Percentiles rank a stretch among this genome's conserved stretches.
Evolutionary conservation across 92 coral and sea anemone genomes (phyloP).

Genomic region (Epizoanthus scotinus): DNA sequence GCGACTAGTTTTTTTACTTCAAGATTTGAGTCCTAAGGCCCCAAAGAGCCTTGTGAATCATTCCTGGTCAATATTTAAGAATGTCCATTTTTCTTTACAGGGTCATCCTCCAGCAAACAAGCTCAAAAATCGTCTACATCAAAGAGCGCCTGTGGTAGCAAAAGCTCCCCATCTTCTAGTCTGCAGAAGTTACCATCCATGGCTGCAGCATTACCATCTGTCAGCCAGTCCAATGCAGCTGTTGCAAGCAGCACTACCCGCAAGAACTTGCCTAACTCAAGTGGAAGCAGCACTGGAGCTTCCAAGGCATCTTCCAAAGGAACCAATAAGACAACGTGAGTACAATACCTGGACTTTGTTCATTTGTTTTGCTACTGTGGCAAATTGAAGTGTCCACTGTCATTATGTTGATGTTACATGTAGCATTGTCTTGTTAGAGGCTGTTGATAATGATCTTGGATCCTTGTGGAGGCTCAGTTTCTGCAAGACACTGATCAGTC

Average conservation of each 20-base stretch:
- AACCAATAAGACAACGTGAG: constrained; percentile 26
- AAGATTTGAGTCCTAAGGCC: too few species aligned
- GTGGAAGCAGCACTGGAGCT: constrained; percentile 14
- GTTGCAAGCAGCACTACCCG: constrained; percentile 41
- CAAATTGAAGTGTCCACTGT: too few species aligned
- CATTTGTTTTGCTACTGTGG: too few species aligned
- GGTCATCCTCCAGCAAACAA: constrained; percentile 8
- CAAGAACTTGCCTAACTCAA: constrained; percentile 48
- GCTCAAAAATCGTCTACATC: constrained; percentile 15
- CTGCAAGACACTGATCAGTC: too few species aligned
- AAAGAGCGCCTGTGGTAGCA: constrained; percentile 35
- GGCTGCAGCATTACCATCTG: constrained; percentile 73
- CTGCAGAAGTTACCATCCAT: constrained; percentile 73
- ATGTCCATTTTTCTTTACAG: background rate
- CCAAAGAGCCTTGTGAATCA: too few species aligned
- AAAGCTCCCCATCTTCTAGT: constrained; percentile 81
- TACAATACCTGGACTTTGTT: background rate
- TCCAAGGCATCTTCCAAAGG: constrained; percentile 26
- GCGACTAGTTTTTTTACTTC: too few species aligned
- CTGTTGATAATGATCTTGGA: too few species aligned
- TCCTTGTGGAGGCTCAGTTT: too few species aligned
- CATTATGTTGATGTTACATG: too few species aligned
- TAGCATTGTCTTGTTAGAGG: too few species aligned
- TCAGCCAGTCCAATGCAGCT: constrained; percentile 33
- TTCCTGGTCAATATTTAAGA: background rate